Base-by-base conservation (phyloP, 2,113 vertebrate species). In the Leucoraja erinaceus region DNA sequence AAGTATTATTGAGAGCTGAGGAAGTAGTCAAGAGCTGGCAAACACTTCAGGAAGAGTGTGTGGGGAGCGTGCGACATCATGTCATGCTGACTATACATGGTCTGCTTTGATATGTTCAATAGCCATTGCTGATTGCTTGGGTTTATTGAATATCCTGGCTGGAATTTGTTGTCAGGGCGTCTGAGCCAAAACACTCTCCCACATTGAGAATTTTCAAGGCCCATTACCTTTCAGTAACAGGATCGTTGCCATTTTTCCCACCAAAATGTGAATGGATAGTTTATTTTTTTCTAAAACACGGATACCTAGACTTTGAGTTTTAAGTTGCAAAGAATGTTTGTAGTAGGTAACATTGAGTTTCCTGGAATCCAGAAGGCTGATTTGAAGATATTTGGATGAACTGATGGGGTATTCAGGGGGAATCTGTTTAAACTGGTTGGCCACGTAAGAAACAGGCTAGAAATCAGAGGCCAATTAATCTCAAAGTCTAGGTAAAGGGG, bases 91-190 rank as follows among this genome's bases (percentile, higher is more conserved):
- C 86, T 66, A 33, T 68, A 90, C 68, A 18, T 90, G 28, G 56
- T 28, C 9, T n/a, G 59, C 54, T 14, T 22, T 61, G 63, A 61
- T 18, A 68, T 7, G 63, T 68, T 68, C 86, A 90, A 66, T n/a
- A 22, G 11, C 90, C 38, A 22, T 91, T 72, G 90, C 33, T 91
- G 31, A 38, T 72, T 91, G 68, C 90, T 91, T 91, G 68, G 33
- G 18, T 91, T 91, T 72, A 72, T 72, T 72, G 61, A 90, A 70
- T 66, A 90, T 70, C 33, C 20, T 20, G 11, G 72, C 31, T 74
- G 90, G 90, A 91, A 91, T 91, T 25, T 91, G 22, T 91, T 91
- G 25, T 54, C 20, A 28, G 47, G 33, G 22, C 68, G 25, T 25
- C 10, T 91, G 90, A 47, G 22, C 47, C 38, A 74, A 70, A 91